These are phyloP conservation scores for Danaus plexippus DNA, from an alignment of 1,140 invertebrate species.

Conservation along the genomic window DNA sequence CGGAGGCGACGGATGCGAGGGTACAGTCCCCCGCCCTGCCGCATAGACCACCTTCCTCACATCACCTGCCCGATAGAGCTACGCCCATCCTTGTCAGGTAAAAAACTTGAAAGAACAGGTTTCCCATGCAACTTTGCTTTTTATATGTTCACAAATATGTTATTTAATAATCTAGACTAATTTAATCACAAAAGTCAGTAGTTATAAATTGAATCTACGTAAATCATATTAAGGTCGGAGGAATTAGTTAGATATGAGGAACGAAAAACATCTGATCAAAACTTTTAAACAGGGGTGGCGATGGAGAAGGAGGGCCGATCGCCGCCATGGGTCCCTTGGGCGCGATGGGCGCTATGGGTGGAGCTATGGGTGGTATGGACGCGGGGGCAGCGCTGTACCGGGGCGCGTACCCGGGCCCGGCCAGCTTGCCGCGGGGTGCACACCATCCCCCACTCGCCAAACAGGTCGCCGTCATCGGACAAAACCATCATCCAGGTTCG, in stretches of 20 bases:
- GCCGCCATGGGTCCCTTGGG: conserved; percentile 7
- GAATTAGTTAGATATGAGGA: no score
- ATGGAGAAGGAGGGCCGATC: conserved; percentile 22
- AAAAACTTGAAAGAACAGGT: no score
- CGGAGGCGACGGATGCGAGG: conserved; percentile 54
- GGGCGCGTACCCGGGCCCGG: conserved; percentile 41
- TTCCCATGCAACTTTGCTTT: no score
- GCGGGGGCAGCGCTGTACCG: conserved; percentile 28
- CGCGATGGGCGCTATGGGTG: conserved; percentile 16
- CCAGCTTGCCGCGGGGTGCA: conserved; percentile 53
- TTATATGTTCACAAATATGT: no score
- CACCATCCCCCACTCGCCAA: conserved; percentile 43
- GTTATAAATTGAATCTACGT: no score
- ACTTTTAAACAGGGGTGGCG: conserved; percentile 26
- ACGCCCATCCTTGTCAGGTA: conserved; percentile 56
- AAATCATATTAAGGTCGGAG: no score
- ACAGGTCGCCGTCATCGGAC: conserved; percentile 60
- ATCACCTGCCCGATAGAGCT: conserved; percentile 44
- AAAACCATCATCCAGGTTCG: conserved; percentile 63
- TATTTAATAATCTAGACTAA: no score
- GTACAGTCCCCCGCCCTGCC: conserved; percentile 62
- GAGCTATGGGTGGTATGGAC: conserved; percentile 13
- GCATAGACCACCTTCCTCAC: conserved; percentile 47
- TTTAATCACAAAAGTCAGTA: no score
- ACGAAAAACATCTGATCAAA: no score